A percentile compares a stretch with the other conserved stretches of the same genome.
Conservation (phyloP, 2,888 invertebrate genomes). For the Meandrusa payeni region DNA sequence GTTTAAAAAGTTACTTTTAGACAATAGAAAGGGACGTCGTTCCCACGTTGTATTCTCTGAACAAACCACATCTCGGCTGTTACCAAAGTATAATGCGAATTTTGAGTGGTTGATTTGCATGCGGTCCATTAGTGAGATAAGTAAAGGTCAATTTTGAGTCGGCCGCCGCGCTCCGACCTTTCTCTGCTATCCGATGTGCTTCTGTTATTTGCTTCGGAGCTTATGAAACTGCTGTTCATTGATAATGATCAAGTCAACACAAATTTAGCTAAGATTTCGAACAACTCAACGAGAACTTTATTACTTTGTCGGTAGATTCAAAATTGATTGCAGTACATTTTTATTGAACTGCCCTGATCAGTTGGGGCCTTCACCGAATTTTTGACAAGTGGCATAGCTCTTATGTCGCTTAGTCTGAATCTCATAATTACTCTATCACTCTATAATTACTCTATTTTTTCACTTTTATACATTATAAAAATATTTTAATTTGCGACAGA, state of each 20-base stretch:
- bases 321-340: background rate
- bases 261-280: constrained; percentile 4
- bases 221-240: constrained; percentile 16
- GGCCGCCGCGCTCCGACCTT: constrained; percentile 29
- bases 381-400: no score
- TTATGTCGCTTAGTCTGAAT: no score
- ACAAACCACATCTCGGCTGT: constrained; percentile 11
- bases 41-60: no score
- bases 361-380: no score
- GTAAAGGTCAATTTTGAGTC: constrained; percentile 50
- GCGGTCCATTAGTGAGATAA: constrained; percentile 56
- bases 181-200: constrained; percentile 31
- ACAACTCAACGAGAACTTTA: no score
- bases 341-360: no score
- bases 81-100: constrained; percentile 40
- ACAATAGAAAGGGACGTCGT: background rate
- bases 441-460: no score
- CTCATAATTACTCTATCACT: no score
- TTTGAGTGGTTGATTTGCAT: constrained; percentile 39
- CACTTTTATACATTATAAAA: no score
- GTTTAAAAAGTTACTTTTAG: background rate
- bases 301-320: background rate
- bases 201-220: constrained; percentile 26
- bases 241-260: constrained; percentile 18
- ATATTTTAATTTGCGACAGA: no score